Conservation (phyloP, 2,888 invertebrate genomes). For the Mimas tiliae region DNA sequence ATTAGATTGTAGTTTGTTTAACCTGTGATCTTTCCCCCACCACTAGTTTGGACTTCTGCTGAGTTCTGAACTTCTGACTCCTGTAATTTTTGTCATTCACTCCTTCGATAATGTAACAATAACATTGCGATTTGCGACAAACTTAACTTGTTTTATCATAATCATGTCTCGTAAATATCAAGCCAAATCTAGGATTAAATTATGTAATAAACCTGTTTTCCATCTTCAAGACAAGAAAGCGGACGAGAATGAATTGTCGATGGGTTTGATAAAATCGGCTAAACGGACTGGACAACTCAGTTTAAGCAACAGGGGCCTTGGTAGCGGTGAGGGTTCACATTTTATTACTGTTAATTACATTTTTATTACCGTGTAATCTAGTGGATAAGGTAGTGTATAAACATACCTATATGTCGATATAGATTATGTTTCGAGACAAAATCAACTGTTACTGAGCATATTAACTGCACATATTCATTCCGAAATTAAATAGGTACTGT, state of each 20-base stretch:
- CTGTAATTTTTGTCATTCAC: background rate
- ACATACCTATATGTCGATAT: background rate
- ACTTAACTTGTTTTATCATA: background rate
- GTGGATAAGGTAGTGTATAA: background rate
- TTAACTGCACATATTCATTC: no score
- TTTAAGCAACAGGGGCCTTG: slow-evolving; percentile 90
- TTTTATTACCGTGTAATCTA: slow-evolving; percentile 4
- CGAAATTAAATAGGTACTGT: no score
- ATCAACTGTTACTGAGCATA: no score
- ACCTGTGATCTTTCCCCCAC: background rate
- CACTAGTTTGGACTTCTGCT: background rate
- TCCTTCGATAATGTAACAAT: slow-evolving; percentile 4
- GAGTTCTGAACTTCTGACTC: background rate
- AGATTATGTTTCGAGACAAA: background rate
- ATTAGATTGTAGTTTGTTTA: background rate
- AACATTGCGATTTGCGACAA: background rate
- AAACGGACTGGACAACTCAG: slow-evolving; percentile 92
- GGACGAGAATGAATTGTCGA: slow-evolving; percentile 88
- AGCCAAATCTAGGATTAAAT: slow-evolving; percentile 66
- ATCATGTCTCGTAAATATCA: slow-evolving; percentile 68
- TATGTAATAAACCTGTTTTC: slow-evolving; percentile 84
- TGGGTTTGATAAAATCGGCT: slow-evolving; percentile 90
- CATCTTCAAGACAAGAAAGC: slow-evolving; percentile 89
- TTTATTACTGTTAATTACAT: slow-evolving; percentile 22
- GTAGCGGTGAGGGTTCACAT: slow-evolving; percentile 84